Base-by-base conservation (phyloP, 2,797 vertebrate genomes). In the Gallinago nigripennis region DNA sequence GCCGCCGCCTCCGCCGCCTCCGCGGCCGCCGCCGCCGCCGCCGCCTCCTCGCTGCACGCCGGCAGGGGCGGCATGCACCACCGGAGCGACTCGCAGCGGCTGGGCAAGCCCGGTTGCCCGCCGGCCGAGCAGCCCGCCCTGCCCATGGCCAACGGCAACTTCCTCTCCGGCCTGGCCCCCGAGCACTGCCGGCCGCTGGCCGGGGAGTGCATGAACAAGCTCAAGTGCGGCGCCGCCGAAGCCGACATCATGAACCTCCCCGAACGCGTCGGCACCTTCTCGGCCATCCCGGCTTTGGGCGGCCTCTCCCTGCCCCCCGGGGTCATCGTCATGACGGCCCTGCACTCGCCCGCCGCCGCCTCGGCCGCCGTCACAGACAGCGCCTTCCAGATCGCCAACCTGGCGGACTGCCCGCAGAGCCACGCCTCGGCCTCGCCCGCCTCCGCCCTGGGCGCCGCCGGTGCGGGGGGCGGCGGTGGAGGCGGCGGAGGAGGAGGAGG, bases 311-410 rank as follows among this genome's bases (percentile, higher is more conserved):
- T 99, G 98, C 99, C 99, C 97, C 99, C 99, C 86, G 99, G 99
- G 98, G 99, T 99, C 98, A 99, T 99, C 99, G 99, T 99, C 98
- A 99, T 99, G 99, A 99, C 99, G 97, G 99, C 99, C 98, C 99
- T 99, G 97, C 99, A 99, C 98, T 99, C 99, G 98, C 99, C 99
- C 98, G 99, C 99, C 97, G 99, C 99, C 96, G 99, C 99, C 98
- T 99, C 99, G 96, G 99, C 99, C 95, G 99, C 99, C 98, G 99
- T 99, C 98, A 99, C 99, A 98, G 99, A 99, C 99, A 99, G 99
- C 98, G 99, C 99, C 98, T 99, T 99, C 99, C 99, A 99, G 98
- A 99, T 99, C 98, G 99, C 99, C 99, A 99, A 99, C 98, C 99
- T 99, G 99, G 99, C 99, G 98, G 99, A 99, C 98, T 99, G 99